A percentile compares a stretch with the other conserved stretches of the same genome.
Evolutionary conservation across 2,113 vertebrate genomes (phyloP).

Genomic region (Ictalurus punctatus): DNA sequence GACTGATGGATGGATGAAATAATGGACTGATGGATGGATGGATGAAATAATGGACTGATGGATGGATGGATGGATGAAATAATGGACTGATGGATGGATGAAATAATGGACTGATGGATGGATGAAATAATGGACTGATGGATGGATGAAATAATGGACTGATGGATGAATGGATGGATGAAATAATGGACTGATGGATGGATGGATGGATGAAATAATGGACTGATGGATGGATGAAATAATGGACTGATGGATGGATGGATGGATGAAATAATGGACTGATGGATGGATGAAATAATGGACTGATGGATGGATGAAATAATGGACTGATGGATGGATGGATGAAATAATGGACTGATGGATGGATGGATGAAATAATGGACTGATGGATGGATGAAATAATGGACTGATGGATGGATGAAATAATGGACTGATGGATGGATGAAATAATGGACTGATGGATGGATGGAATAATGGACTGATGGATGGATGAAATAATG

Average conservation of each 20-base stretch:
- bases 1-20: background rate
- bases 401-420: no score
- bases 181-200: background rate
- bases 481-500: background rate
- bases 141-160: no score
- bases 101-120: background rate
- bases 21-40: background rate
- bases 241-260: background rate
- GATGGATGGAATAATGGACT: background rate
- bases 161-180: background rate
- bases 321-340: background rate
- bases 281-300: background rate
- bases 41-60: no score
- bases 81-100: background rate
- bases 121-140: background rate
- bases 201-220: background rate
- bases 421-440: background rate
- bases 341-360: background rate
- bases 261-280: background rate
- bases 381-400: background rate
- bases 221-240: background rate
- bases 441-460: background rate
- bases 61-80: background rate
- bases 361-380: background rate
- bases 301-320: background rate